Evolutionary conservation across 2,888 invertebrate genomes (phyloP).

Genomic region (Dasysyrphus tricinctus): DNA sequence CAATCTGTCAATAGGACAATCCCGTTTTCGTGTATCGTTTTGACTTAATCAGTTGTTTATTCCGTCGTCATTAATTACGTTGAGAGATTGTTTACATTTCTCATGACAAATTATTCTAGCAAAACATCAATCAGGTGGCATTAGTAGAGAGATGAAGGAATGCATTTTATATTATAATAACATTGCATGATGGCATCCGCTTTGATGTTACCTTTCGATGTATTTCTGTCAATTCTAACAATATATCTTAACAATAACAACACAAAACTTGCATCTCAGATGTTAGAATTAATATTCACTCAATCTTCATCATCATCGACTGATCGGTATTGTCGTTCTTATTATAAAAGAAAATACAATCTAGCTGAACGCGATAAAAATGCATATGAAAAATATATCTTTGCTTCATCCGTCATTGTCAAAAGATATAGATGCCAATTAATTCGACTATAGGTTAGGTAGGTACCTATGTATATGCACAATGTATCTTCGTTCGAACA

Average conservation of each 20-base stretch:
- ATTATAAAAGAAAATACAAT: constrained; percentile 17
- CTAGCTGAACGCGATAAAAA: constrained; percentile 5
- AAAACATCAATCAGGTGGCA: constrained; percentile 66
- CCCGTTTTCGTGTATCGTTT: constrained; percentile 43
- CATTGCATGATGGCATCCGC: constrained; percentile 34
- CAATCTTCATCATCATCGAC: constrained; percentile 65
- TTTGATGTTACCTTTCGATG: constrained; percentile 27
- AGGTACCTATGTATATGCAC: neutral
- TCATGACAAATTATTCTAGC: constrained; percentile 53
- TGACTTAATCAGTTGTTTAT: constrained; percentile 64
- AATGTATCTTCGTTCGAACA: constrained; percentile 22
- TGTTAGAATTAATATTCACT: constrained; percentile 69
- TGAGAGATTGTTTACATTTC: constrained; percentile 47
- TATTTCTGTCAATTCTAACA: constrained; percentile 31
- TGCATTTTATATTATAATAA: constrained; percentile 37
- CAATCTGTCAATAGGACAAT: constrained; percentile 59
- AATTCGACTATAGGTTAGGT: constrained; percentile 55
- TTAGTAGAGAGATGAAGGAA: constrained; percentile 22
- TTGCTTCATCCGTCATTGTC: constrained; percentile 69
- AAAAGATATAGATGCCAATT: constrained; percentile 60
- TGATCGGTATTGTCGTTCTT: constrained; percentile 33
- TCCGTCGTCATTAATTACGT: constrained; percentile 49
- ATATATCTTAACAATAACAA: neutral
- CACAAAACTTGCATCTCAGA: constrained; percentile 35
- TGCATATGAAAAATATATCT: constrained; percentile 5